phyloP scores from a whole-genome alignment of 2,113 vertebrate species.

The Clarias magur region DNA sequence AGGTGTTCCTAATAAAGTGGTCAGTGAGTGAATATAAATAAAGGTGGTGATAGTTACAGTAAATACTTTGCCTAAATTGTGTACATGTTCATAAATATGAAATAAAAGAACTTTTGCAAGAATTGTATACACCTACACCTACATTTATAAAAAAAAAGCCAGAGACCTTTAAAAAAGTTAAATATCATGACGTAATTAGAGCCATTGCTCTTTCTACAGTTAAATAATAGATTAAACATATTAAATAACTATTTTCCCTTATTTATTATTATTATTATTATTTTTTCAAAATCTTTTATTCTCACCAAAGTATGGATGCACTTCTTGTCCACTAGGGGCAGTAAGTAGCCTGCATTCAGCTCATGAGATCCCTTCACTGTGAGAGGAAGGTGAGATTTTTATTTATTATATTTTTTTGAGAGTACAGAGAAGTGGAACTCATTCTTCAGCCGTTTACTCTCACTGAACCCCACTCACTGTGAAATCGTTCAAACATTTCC shows the following conservation, averaged over 20 bases:
- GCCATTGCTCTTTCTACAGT: not conserved
- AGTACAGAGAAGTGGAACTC: not conserved
- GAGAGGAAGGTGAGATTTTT: not conserved
- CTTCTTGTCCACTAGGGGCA: constrained; percentile 59
- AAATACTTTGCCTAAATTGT: not conserved
- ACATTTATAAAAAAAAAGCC: not conserved
- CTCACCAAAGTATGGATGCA: not conserved
- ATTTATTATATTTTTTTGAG: not conserved
- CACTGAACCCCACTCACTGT: not conserved
- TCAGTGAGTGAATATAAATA: not conserved
- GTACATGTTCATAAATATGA: not conserved
- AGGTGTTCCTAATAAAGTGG: constrained; percentile 6
- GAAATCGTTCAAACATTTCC: not conserved
- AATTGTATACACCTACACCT: not conserved
- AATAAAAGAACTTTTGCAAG: not conserved
- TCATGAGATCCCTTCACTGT: constrained; percentile 8
- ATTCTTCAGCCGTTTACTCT: not conserved
- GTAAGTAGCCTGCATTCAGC: constrained; percentile 29
- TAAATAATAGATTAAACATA: not conserved
- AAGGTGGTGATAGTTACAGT: not conserved
- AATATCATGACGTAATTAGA: not conserved
- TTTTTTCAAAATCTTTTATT: not conserved
- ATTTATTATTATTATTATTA: too few species aligned
- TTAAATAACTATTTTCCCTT: too few species aligned
- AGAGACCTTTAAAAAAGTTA: not conserved